These are phyloP conservation scores for Scolanthus callimorphus DNA, from an alignment of 92 coral and sea anemone species.

Conservation along the genomic window DNA sequence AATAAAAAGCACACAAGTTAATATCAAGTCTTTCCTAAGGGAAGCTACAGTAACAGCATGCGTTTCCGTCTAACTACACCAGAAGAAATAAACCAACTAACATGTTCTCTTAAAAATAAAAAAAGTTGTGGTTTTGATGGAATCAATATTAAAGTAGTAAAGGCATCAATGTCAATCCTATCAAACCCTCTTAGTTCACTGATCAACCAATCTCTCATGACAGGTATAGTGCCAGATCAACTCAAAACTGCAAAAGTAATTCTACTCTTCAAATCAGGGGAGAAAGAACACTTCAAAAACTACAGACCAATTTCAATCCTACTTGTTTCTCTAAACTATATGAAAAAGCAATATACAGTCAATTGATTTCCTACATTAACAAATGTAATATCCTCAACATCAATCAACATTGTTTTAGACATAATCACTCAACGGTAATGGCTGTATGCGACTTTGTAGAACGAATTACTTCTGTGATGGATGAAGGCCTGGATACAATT, in stretches of 20 bases:
- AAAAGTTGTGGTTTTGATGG: conserved; percentile 5
- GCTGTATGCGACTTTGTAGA: background rate
- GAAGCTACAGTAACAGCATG: conserved; percentile 2
- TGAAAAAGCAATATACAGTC: background rate
- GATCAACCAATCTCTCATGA: conserved; percentile 1
- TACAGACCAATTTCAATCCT: conserved; percentile 26
- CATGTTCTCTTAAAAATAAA: conserved; percentile 1
- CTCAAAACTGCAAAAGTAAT: conserved; percentile 6
- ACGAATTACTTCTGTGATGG: background rate
- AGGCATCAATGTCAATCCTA: background rate
- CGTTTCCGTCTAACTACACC: background rate
- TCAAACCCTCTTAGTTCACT: background rate
- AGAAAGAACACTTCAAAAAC: conserved; percentile 8
- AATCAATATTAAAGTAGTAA: background rate
- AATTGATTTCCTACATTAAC: background rate
- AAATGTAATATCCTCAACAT: background rate
- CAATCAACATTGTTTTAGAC: conserved; percentile 1
- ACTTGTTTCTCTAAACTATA: conserved; percentile 7
- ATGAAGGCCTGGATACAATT: background rate
- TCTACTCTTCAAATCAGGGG: conserved; percentile 8
- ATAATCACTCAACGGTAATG: background rate
- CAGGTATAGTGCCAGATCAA: conserved; percentile 3
- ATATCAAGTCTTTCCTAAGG: background rate
- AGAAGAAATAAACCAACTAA: background rate
- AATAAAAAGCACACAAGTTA: background rate